phyloP scores from a whole-genome alignment of 2,797 vertebrate genomes.

The Galagoides demidoff region DNA sequence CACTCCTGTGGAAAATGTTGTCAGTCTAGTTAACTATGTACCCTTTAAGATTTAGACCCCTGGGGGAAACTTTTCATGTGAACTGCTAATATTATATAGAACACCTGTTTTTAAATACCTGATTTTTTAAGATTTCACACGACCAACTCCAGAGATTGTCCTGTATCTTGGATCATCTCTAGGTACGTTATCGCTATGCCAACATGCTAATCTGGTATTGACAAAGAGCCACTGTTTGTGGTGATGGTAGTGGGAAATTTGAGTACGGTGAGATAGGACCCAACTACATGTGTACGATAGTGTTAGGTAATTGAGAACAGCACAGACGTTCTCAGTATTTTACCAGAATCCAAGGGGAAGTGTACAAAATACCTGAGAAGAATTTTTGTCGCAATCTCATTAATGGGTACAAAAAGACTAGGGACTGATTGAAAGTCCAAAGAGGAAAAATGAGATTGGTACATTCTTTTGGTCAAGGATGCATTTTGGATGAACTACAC shows the following conservation, averaged over 20 bases:
- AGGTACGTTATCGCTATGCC: background rate
- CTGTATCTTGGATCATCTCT: conserved; percentile 37
- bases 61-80: background rate
- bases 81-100: background rate
- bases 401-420: conserved; percentile 47
- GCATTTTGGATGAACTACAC: conserved; percentile 51
- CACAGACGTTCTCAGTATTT: conserved; percentile 62
- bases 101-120: conserved; percentile 6
- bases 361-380: conserved; percentile 66
- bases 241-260: background rate
- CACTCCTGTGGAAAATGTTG: background rate
- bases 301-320: conserved; percentile 74
- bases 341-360: conserved; percentile 73
- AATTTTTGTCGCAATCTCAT: conserved; percentile 68
- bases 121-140: background rate
- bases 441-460: background rate
- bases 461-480: background rate
- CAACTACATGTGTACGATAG: conserved; percentile 67
- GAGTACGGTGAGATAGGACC: background rate
- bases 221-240: background rate
- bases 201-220: conserved; percentile 50
- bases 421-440: background rate
- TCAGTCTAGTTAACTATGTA: background rate
- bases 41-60: background rate
- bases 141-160: background rate